Base-by-base conservation (phyloP, 2,888 invertebrate genomes). In the Prosopocoilus inquinatus region DNA sequence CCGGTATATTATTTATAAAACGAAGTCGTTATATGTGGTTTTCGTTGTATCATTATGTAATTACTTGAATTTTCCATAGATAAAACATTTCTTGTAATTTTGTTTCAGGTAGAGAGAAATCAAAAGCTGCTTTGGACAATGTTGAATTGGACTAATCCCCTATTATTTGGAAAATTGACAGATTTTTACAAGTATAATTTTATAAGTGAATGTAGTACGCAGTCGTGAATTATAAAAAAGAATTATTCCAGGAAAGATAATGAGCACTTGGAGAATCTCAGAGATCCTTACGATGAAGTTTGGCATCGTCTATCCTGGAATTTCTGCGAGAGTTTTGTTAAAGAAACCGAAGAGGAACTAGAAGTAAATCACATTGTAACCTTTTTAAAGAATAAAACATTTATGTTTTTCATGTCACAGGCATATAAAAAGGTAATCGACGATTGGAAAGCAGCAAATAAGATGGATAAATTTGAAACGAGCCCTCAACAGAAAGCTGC, bases 91-190 rank as follows among this genome's bases (percentile, higher is more conserved):
- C n/a, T n/a, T n/a, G n/a, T n/a, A n/a, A n/a, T 33, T 16, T 47
- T n/a, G 38, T 47, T 41, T 3, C 9, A 53, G 46, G 43, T 41
- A 8, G 43, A 55, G 28, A 33, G 50, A 3, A 47, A 55, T 50
- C 50, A 34, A 39, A 55, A 55, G 16, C 35, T 41, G 4, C 9
- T 50, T 34, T 55, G 55, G 55, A 44, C 49, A 13, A 47, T 55
- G 36, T 47, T 55, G 46, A 55, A 55, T 35, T 55, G 55, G 55
- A 50, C 47, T 9, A 55, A 50, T 50, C 55, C 55, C 9, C 47
- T 33, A 13, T 34, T 39, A 34, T 55, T 50, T 46, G 55, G 55
- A 16, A 55, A 55, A 55, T 39, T 55, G 9, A 9, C 15, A 28
- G 47, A 46, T 41, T 55, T 55, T 50, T 13, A 34, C 13, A 12